These are phyloP conservation scores for Gymnoscelis rufifasciata DNA, from an alignment of 2,888 invertebrate genomes.

Conservation along the genomic window DNA sequence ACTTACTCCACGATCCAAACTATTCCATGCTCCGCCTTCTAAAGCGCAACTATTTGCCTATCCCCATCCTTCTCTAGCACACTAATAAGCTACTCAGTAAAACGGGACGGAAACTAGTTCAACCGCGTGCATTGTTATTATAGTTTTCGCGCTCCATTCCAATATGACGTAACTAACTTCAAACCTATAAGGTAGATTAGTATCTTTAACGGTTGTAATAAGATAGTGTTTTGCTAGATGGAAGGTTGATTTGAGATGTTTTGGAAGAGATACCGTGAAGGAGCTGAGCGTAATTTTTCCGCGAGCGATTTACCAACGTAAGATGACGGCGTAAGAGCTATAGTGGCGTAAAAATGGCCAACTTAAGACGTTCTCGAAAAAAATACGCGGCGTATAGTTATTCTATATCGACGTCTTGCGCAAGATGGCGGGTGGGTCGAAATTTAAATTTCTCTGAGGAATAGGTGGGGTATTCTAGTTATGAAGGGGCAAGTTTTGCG, in stretches of 20 bases:
- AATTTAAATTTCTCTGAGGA: slow-evolving; percentile 76
- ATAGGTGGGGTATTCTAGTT: slow-evolving; percentile 62
- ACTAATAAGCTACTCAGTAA: slow-evolving; percentile 31
- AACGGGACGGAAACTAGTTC: slow-evolving; percentile 53
- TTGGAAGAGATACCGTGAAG: slow-evolving; percentile 35
- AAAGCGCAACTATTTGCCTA: slow-evolving; percentile 36
- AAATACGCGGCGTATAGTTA: slow-evolving; percentile 68
- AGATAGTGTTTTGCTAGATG: slow-evolving; percentile 14
- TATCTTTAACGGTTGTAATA: neutral
- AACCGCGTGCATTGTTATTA: slow-evolving; percentile 66
- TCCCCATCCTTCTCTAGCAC: slow-evolving; percentile 44
- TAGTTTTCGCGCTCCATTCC: slow-evolving; percentile 49
- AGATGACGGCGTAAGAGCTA: slow-evolving; percentile 70
- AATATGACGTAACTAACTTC: slow-evolving; percentile 30
- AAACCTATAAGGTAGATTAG: slow-evolving; percentile 9
- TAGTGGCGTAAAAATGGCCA: slow-evolving; percentile 73
- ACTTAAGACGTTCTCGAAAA: slow-evolving; percentile 77
- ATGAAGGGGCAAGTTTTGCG: slow-evolving; percentile 29
- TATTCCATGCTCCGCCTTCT: slow-evolving; percentile 59
- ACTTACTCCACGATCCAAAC: slow-evolving; percentile 70
- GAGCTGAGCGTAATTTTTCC: slow-evolving; percentile 69
- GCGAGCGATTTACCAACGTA: slow-evolving; percentile 75
- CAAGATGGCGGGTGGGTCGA: slow-evolving; percentile 76
- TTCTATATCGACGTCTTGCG: slow-evolving; percentile 76
- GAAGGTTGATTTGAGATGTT: slow-evolving; percentile 28